Percentiles rank a stretch among this genome's conserved stretches.
Conservation (phyloP, 2,888 invertebrate genomes). For the Sesia apiformis region DNA sequence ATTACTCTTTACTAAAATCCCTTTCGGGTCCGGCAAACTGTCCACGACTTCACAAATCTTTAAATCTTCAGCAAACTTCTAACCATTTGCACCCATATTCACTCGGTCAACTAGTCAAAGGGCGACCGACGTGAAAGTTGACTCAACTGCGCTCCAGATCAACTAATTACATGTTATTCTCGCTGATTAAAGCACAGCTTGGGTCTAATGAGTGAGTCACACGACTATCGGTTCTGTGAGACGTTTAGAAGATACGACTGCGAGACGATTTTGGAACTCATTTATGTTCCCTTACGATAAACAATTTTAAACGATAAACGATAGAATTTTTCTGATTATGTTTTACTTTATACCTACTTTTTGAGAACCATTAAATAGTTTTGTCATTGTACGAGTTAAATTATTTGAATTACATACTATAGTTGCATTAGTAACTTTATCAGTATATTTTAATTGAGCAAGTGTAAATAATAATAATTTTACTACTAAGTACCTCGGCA, state of each 20-base stretch:
- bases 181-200: conserved; percentile 74
- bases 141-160: conserved; percentile 40
- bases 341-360: too few species aligned
- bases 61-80: background rate
- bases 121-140: conserved; percentile 35
- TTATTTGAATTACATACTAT: too few species aligned
- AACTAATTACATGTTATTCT: conserved; percentile 67
- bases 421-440: too few species aligned
- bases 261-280: conserved; percentile 4
- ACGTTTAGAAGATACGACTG: conserved; percentile 12
- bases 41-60: background rate
- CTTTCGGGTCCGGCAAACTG: background rate
- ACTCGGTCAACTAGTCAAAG: conserved; percentile 45
- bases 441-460: too few species aligned
- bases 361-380: too few species aligned
- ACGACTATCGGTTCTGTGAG: conserved; percentile 21
- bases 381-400: too few species aligned
- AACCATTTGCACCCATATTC: conserved; percentile 3
- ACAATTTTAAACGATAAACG: too few species aligned
- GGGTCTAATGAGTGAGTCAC: conserved; percentile 71
- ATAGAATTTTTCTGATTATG: too few species aligned
- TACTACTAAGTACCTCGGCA: too few species aligned
- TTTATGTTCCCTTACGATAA: too few species aligned
- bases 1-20: too few species aligned
- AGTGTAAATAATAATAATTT: too few species aligned